Evolutionary conservation across 2,888 invertebrate genomes (phyloP), one percentile per base, ranked within the genome.

Genomic region (Hartigia nigra): DNA sequence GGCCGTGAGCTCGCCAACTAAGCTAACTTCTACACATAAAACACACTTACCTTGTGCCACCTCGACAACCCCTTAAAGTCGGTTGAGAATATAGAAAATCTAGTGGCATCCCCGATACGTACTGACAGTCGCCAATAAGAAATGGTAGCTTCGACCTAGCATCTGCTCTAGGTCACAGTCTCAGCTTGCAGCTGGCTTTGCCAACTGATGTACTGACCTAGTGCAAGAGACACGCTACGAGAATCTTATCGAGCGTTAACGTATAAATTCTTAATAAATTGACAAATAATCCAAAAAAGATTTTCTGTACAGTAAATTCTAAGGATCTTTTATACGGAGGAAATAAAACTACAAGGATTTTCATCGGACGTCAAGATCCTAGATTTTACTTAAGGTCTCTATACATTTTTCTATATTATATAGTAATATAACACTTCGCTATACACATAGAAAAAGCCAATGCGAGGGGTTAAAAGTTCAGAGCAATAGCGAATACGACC

Each of bases 141-240:
- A 81, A 23, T 23, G 9, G 9, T 76, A 80, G 76, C 79, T 81
- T 82, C 81, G 81, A 81, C 79, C 81, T 72, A 79, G 74, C 78
- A 75, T 76, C 74, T 80, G 75, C 77, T 77, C 74, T 79, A 83
- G 86, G 85, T 86, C 83, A 78, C 82, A 81, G 82, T 81, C 85
- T 82, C 77, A 79, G 80, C 79, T 74, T 69, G 80, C 78, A 76
- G 79, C 82, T 81, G 77, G 74, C 76, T 76, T 72, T 81, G 69
- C 76, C 83, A 81, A 79, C 77, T 72, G 77, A 81, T 55, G 80
- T 83, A 86, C 86, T 86, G 84, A 86, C 85, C 86, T 86, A 85
- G 55, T 55, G 55, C 55, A 55, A 55, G 55, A 55, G 55, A 55
- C 55, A 55, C 55, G 23, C 55, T 55, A 55, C 2, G 55, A 55